Evolutionary conservation across 23 tunicate species (phyloP).

Genomic region (Diplosoma virens): DNA sequence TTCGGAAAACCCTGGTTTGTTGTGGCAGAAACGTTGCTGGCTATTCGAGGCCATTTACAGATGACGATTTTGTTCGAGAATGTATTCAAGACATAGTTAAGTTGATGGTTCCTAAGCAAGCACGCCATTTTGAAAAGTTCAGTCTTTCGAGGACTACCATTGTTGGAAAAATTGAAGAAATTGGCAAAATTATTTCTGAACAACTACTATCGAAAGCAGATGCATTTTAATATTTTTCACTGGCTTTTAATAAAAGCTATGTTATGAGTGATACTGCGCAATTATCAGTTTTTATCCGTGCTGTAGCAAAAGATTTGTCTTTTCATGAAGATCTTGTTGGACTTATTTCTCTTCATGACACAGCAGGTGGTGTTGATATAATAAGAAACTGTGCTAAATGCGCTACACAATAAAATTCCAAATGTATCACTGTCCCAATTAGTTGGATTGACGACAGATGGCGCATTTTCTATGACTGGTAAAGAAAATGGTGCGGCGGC

Average conservation of each 20-base stretch:
- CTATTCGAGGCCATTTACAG: background rate
- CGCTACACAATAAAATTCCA: background rate
- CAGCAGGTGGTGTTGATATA: background rate
- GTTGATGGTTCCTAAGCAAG: background rate
- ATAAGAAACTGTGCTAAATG: background rate
- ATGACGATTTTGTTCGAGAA: background rate
- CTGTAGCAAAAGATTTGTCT: background rate
- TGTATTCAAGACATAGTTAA: background rate
- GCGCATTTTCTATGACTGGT: background rate
- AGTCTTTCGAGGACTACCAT: background rate
- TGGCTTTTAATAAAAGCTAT: too few relatives aligned
- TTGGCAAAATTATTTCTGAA: background rate
- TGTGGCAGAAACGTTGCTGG: background rate
- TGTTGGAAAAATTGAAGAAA: too few relatives aligned
- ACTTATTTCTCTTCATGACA: background rate
- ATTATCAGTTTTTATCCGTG: background rate
- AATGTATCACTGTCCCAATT: background rate
- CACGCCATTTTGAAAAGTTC: background rate
- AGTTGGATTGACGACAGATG: background rate
- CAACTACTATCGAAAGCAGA: background rate
- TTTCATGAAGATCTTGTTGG: background rate
- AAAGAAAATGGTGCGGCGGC: background rate
- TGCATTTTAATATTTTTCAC: background rate
- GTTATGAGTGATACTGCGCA: background rate
- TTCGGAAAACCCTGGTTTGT: too few relatives aligned